A percentile compares a stretch with the other conserved stretches of the same genome.
These are phyloP conservation scores for Scopus umbretta DNA, from an alignment of 2,113 vertebrate genomes.

Conservation along the genomic window DNA sequence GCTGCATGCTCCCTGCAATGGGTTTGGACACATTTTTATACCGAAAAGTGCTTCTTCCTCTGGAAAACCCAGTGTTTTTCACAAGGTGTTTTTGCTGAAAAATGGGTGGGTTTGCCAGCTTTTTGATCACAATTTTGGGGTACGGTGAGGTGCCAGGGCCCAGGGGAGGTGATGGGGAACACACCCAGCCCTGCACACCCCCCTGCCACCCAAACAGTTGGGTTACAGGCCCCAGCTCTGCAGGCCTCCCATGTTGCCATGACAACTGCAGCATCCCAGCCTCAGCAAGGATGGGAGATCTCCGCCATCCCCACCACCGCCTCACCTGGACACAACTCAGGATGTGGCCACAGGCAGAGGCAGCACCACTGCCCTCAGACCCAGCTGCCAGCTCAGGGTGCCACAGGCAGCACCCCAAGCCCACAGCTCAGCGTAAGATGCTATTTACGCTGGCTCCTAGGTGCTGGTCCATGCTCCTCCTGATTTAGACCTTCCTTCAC, in stretches of 20 bases:
- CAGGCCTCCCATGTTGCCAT: background rate
- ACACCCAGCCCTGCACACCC: background rate
- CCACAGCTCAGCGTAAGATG: background rate
- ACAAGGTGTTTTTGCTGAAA: background rate
- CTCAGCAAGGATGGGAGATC: background rate
- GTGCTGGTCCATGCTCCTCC: background rate
- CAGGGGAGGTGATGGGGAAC: background rate
- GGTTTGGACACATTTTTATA: fast-evolving
- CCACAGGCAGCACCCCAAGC: background rate
- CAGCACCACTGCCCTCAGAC: background rate
- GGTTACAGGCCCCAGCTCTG: background rate
- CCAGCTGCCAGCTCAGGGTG: background rate
- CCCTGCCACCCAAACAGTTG: fast-evolving
- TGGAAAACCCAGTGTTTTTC: background rate
- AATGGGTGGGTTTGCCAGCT: background rate
- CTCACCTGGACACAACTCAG: fast-evolving
- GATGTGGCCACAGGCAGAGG: background rate
- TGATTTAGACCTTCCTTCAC: background rate
- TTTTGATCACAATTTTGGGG: background rate
- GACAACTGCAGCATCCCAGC: slow-evolving; percentile 40
- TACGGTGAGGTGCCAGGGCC: background rate
- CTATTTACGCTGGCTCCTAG: fast-evolving
- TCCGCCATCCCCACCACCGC: background rate
- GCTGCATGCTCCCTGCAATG: fast-evolving
- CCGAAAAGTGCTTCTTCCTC: background rate